Evolutionary conservation across 1,140 invertebrate genomes (phyloP), one percentile per base, ranked within the genome.

Genomic region (Delia radicum): DNA sequence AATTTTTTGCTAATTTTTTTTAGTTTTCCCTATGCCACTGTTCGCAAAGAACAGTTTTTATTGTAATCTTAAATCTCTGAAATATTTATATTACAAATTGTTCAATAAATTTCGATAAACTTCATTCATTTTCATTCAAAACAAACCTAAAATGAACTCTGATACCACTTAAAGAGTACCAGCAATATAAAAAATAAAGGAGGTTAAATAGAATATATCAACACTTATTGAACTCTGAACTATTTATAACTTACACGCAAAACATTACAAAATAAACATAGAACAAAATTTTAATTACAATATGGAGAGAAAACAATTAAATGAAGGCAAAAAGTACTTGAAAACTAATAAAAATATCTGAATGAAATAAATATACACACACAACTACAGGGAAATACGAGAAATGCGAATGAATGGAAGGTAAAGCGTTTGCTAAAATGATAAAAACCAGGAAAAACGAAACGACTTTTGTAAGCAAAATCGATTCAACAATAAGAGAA

Each of bases 171-270:
- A 8, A 21, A 55, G 5, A 7, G 8, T 55, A 21, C 10, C 5
- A 55, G n/a, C 3, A 21, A 55, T 21, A 55, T 55, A 55, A n/a
- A 55, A 21, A 55, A 55, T 21, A 55, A 55, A 55, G 48, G n/a
- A 21, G 48, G 48, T 55, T 55, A 55, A 55, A 55, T 55, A 55
- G 48, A 8, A 21, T n/a, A 55, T 55, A 55, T 55, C 48, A 55
- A 21, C 48, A 55, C 48, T 55, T 55, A 55, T 55, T 55, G 48
- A 55, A 55, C 48, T 55, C 48, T 55, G 48, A 55, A 55, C 48
- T 55, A 21, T 55, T 55, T 55, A 21, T 55, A 55, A n/a, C 48
- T 21, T 8, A 55, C 48, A 55, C 48, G 48, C 48, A 55, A 55
- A 55, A 55, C 48, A 55, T 55, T 55, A 21, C 48, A 24, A 21